Evolutionary conservation across 1,140 invertebrate genomes (phyloP), one percentile per base, ranked within the genome.

Genomic region (Pseudomyrmex gracilis): DNA sequence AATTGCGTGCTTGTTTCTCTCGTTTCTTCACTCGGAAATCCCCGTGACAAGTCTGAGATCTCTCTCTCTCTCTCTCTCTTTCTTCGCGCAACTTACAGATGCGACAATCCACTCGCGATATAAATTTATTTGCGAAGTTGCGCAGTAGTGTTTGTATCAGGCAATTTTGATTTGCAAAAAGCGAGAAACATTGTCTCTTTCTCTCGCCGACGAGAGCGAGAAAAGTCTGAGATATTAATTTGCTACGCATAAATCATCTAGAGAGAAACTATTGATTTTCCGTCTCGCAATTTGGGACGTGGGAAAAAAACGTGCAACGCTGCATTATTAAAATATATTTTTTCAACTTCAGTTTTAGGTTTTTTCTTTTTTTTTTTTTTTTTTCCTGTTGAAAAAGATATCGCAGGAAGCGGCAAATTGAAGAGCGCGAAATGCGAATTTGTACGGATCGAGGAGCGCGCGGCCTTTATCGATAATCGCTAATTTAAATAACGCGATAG

Each of bases 311-410:
- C 51, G 20, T 24, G 22, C 55, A 13, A 45, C 20, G 4, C 51
- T 73, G 58, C 63, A 73, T 85, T 74, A 85, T 76, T 61, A 43
- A 80, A 80, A 83, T 71, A 70, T 73, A 63, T 85, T 85, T 53
- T 61, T 60, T 55, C n/a, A 17, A 47, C 55, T 47, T 60, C 34
- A 0, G 5, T 84, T 83, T 51, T 80, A 13, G 45, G 15, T n/a
- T n/a, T n/a, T n/a, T n/a, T n/a, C n/a, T n/a, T n/a, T n/a, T n/a
- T n/a, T n/a, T n/a, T n/a, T n/a, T n/a, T n/a, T 5, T 34, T 34
- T 34, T 34, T 34, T 34, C 5, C 5, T 34, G 2, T 34, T 2
- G 24, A 34, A 34, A 34, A 4, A 67, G 22, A 22, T 51, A 66
- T 58, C 8, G 20, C 12, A 49, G 45, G 34, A 76, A 53, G 45